A percentile compares a stretch with the other conserved stretches of the same genome.
phyloP scores from a whole-genome alignment of 1,140 invertebrate species.

The Camponotus vicinus region DNA sequence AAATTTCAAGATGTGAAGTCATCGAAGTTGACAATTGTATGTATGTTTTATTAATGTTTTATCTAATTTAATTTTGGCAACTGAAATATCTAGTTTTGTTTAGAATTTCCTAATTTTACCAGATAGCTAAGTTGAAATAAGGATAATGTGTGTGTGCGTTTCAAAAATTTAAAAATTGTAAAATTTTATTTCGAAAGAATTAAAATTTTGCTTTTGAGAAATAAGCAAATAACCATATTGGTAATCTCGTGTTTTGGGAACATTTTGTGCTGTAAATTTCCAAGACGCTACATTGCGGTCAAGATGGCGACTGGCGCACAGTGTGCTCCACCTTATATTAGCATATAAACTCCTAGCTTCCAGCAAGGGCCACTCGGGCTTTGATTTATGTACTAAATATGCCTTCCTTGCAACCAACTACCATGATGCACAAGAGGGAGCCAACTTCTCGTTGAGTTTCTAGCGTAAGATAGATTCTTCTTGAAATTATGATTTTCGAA shows the following conservation, averaged over 20 bases:
- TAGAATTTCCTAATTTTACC: background rate
- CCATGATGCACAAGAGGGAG: constrained; percentile 51
- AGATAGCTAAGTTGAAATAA: constrained; percentile 3
- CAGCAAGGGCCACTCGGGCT: constrained; percentile 80
- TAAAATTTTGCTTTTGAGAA: constrained; percentile 21
- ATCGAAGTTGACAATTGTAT: background rate
- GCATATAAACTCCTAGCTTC: constrained; percentile 85
- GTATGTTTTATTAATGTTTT: background rate
- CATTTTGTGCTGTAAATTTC: constrained; percentile 55
- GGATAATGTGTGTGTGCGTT: background rate
- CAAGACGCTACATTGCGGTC: constrained; percentile 82
- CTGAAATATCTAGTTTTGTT: background rate
- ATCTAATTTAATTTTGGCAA: background rate
- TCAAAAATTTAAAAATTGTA: background rate
- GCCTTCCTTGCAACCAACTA: constrained; percentile 78
- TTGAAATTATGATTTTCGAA: constrained; percentile 14
- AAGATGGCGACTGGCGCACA: constrained; percentile 81
- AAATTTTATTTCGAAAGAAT: too few species aligned
- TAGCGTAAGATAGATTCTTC: constrained; percentile 2
- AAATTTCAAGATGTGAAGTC: background rate
- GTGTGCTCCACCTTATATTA: constrained; percentile 84
- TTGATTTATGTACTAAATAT: constrained; percentile 87
- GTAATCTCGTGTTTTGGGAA: constrained; percentile 30
- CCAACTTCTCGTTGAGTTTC: constrained; percentile 59
- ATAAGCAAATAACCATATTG: constrained; percentile 41